Conservation (phyloP, 2,113 vertebrate species). For the Agapornis roseicollis region DNA sequence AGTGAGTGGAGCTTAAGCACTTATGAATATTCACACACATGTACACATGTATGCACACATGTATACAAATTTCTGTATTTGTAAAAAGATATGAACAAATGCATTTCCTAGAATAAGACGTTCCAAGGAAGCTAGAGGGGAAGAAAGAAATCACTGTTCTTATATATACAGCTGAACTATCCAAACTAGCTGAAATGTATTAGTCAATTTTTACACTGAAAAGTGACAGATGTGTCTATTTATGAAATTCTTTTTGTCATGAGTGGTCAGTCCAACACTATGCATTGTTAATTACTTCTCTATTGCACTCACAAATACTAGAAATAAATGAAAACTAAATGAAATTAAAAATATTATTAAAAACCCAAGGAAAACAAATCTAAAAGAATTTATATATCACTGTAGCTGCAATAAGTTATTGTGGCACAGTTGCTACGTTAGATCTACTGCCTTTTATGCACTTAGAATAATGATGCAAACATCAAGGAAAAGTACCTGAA, state of each 20-base stretch:
- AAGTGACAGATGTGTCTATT: background rate
- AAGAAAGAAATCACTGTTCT: background rate
- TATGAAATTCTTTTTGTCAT: background rate
- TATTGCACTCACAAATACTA: background rate
- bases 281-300: background rate
- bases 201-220: background rate
- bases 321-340: background rate
- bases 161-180: background rate
- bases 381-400: background rate
- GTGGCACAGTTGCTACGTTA: background rate
- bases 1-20: background rate
- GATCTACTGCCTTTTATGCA: background rate
- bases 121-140: background rate
- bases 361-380: background rate
- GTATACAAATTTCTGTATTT: background rate
- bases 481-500: background rate
- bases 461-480: background rate
- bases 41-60: rapidly evolving
- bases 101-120: background rate
- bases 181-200: background rate
- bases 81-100: background rate
- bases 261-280: background rate
- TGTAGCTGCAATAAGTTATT: background rate
- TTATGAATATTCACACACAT: background rate
- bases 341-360: background rate